Conservation (phyloP, 64 coral and sea anemone species). For the Stichodactyla helianthus region DNA sequence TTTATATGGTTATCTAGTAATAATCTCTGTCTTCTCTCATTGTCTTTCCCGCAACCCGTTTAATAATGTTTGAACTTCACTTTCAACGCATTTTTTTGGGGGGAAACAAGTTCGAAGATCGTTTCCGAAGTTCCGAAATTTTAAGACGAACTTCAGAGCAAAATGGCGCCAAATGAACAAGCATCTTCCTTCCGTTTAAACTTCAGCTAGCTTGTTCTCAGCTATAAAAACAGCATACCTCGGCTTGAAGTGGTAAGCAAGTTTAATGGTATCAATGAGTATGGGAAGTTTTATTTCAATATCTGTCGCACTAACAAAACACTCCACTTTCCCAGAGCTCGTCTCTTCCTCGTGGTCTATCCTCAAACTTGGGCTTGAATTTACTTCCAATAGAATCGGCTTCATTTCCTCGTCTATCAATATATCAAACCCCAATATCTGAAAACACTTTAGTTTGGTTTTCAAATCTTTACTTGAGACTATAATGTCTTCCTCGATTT, state of each 20-base stretch:
- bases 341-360: constrained; percentile 87
- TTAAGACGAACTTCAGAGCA: no score
- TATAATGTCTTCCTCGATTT: constrained; percentile 59
- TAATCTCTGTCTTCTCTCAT: no score
- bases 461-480: constrained; percentile 57
- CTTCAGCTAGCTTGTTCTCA: no score
- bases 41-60: background rate
- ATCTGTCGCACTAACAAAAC: constrained; percentile 76
- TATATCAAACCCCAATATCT: constrained; percentile 92
- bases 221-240: constrained; percentile 20
- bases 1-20: no score
- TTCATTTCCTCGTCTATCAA: constrained; percentile 71
- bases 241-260: constrained; percentile 46
- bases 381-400: constrained; percentile 72
- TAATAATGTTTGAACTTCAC: background rate
- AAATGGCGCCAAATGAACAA: no score
- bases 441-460: constrained; percentile 62
- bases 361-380: constrained; percentile 73
- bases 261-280: constrained; percentile 56
- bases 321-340: constrained; percentile 53
- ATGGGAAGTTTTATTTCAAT: constrained; percentile 87
- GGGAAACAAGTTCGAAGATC: no score
- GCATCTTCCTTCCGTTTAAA: no score
- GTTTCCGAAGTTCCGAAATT: no score
- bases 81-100: background rate